A percentile compares a stretch with the other conserved stretches of the same genome.
Conservation (phyloP, 2,888 invertebrate species). For the Idaea dimidiata region DNA sequence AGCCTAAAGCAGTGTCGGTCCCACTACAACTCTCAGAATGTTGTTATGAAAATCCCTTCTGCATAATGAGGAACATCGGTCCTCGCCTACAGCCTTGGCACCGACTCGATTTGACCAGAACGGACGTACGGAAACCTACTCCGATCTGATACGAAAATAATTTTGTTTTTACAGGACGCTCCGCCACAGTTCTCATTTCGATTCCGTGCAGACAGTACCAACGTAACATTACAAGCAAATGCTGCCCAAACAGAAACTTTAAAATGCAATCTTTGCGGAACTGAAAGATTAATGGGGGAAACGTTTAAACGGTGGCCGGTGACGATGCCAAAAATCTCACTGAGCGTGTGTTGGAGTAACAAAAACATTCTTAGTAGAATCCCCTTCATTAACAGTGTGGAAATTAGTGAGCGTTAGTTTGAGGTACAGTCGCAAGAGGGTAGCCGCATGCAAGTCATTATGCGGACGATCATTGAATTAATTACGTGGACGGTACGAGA, state of each 20-base stretch:
- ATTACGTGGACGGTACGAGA: conserved; percentile 60
- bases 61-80: conserved; percentile 54
- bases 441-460: conserved; percentile 75
- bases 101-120: conserved; percentile 34
- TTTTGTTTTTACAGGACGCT: conserved; percentile 38
- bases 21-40: conserved; percentile 51
- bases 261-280: conserved; percentile 71
- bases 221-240: conserved; percentile 65
- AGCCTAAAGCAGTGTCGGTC: conserved; percentile 61
- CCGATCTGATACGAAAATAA: conserved; percentile 34
- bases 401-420: conserved; percentile 71
- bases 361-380: conserved; percentile 65
- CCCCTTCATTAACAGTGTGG: conserved; percentile 65
- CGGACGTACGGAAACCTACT: conserved; percentile 24
- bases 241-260: conserved; percentile 65
- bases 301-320: conserved; percentile 64
- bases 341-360: conserved; percentile 50
- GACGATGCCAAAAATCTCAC: conserved; percentile 67
- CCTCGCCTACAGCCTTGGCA: conserved; percentile 26
- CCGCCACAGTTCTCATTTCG: conserved; percentile 36
- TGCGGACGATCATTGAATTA: conserved; percentile 78
- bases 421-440: conserved; percentile 54
- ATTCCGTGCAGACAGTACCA: conserved; percentile 41
- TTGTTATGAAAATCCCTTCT: conserved; percentile 63
- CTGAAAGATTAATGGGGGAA: conserved; percentile 68